These are phyloP conservation scores for Dromaius novaehollandiae DNA, from an alignment of 2,113 vertebrate species.

Conservation along the genomic window DNA sequence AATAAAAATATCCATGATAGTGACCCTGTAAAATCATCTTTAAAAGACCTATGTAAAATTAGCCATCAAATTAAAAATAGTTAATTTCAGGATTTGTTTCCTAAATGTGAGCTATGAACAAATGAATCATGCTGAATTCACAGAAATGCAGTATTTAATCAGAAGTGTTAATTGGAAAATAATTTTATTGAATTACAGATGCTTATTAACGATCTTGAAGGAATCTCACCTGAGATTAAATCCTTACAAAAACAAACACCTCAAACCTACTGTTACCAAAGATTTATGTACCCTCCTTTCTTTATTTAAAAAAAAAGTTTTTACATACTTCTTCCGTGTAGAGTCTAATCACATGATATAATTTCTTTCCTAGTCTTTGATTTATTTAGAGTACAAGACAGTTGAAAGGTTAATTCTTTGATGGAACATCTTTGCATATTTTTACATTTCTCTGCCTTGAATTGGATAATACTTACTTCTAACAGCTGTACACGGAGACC, in stretches of 20 bases:
- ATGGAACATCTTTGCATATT: background rate
- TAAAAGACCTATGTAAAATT: background rate
- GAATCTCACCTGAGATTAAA: background rate
- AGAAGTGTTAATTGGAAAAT: slow-evolving; percentile 12
- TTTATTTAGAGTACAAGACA: background rate
- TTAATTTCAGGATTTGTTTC: background rate
- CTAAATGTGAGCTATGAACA: background rate
- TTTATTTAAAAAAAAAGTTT: background rate
- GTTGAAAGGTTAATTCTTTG: slow-evolving; percentile 10
- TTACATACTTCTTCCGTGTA: background rate
- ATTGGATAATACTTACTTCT: background rate
- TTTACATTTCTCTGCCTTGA: slow-evolving; percentile 1
- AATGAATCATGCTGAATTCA: background rate
- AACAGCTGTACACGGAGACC: background rate
- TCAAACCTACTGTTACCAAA: background rate
- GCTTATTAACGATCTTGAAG: slow-evolving; percentile 17
- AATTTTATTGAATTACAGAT: background rate
- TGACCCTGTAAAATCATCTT: background rate
- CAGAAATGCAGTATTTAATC: slow-evolving; percentile 11
- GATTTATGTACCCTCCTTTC: background rate
- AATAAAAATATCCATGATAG: background rate
- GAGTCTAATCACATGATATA: background rate
- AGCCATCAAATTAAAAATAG: background rate
- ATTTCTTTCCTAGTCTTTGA: slow-evolving; percentile 27
- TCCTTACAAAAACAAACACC: background rate